phyloP scores from a whole-genome alignment of 2,797 vertebrate genomes.

The Alectoris magna region DNA sequence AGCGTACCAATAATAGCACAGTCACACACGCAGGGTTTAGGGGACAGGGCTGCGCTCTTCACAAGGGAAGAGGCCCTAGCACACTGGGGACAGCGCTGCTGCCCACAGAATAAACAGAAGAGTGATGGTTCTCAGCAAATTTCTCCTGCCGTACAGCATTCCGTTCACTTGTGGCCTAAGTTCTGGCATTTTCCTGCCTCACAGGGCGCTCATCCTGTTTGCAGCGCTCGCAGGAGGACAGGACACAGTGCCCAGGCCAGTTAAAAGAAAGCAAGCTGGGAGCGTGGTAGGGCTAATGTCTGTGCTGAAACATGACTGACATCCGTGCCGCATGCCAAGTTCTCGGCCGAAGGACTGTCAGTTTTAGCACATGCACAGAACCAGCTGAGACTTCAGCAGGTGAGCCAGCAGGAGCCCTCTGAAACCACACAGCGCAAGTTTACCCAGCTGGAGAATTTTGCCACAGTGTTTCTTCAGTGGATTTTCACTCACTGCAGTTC shows the following conservation, averaged over 20 bases:
- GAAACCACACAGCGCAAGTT: neutral
- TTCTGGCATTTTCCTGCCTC: neutral
- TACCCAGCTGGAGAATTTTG: neutral
- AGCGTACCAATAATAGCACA: conserved; percentile 6
- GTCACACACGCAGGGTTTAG: neutral
- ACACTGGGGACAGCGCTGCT: fast-evolving
- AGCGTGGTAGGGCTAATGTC: neutral
- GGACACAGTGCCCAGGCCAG: neutral
- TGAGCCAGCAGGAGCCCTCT: neutral
- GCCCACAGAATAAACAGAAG: neutral
- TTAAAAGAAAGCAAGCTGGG: neutral
- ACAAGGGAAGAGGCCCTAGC: neutral
- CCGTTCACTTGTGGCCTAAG: neutral
- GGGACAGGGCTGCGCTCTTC: conserved; percentile 7
- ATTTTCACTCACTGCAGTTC: neutral
- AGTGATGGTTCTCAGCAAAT: neutral
- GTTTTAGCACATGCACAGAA: neutral
- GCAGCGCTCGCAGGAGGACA: neutral
- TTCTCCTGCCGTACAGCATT: neutral
- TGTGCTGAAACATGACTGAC: neutral
- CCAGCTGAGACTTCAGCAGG: neutral
- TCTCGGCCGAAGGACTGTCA: neutral
- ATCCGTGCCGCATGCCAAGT: neutral
- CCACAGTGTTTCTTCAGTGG: neutral
- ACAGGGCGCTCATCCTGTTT: fast-evolving